Evolutionary conservation across 2,888 invertebrate species (phyloP), one percentile per base, ranked within the genome.

Genomic region (Drosophila kambysellisi): DNA sequence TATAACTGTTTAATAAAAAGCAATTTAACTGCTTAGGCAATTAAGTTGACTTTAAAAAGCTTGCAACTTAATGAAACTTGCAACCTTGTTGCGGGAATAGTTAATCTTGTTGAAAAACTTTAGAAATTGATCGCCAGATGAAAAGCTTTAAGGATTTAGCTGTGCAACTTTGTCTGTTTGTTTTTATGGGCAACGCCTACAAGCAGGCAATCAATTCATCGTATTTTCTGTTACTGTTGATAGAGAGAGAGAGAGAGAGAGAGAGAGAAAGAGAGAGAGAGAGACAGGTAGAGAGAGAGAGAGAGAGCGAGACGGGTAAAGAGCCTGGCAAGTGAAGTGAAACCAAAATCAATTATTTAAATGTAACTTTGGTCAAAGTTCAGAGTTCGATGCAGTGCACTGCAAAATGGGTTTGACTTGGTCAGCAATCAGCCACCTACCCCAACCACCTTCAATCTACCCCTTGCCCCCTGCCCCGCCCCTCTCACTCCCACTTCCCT

Each of bases 281-380:
- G 4, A 2, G 9, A 12, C 4, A 12, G 15, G 15, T 2, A 7
- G 11, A 8, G n/a, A 35, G 41, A 20, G 3, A 50, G 30, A 17
- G 39, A 29, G 43, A 3, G n/a, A 8, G 8, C 25, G 25, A 15
- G 53, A 20, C 25, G 6, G 35, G 0, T 11, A 30, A 20, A 8
- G 35, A 29, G 25, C 17, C 6, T 43, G 35, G 41, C 41, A 48
- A 56, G 52, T 46, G 56, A 64, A 76, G 58, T 54, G 53, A 64
- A 80, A 41, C 76, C 65, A 74, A 84, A 84, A 88, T 88, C 79
- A 85, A 82, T 90, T 85, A 85, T 90, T 85, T 72, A 85, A 88
- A 88, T 87, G 72, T 62, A 73, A 63, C 56, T 74, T 56, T 29
- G 33, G 32, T 54, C 53, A 79, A 85, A 79, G 83, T 79, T 79